A percentile compares a stretch with the other conserved stretches of the same genome.
These are phyloP conservation scores for Oreochromis spilurus DNA, from an alignment of 2,113 vertebrate species.

Conservation along the genomic window DNA sequence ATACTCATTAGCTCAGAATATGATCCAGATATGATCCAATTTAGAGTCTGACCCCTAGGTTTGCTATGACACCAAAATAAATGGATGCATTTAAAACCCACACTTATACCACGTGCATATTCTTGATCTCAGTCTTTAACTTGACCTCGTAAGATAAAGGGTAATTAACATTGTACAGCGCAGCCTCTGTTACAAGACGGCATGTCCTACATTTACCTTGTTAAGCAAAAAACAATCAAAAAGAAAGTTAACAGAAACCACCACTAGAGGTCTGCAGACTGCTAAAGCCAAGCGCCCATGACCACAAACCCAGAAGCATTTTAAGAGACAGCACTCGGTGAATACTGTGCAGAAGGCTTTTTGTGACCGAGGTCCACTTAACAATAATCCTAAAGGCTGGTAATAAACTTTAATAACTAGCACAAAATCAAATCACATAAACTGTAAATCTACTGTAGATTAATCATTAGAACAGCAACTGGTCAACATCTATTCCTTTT, in stretches of 20 bases:
- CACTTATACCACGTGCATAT: not conserved
- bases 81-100: accelerated
- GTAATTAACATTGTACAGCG: not conserved
- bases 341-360: not conserved
- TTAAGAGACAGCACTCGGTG: not conserved
- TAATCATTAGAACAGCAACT: not conserved
- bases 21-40: not conserved
- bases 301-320: not conserved
- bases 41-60: not conserved
- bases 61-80: not conserved
- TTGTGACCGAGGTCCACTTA: not conserved
- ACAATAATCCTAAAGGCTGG: not conserved
- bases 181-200: not conserved
- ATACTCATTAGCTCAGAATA: not conserved
- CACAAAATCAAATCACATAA: not conserved
- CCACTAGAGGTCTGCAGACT: conserved; percentile 35
- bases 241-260: not conserved
- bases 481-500: not conserved
- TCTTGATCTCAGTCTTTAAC: not conserved
- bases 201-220: not conserved
- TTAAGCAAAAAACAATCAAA: not conserved
- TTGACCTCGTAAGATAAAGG: not conserved
- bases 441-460: not conserved
- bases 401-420: not conserved
- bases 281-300: not conserved